Evolutionary conservation across 2,113 vertebrate species (phyloP), one percentile per base, ranked within the genome.

Genomic region (Chunga burmeisteri): DNA sequence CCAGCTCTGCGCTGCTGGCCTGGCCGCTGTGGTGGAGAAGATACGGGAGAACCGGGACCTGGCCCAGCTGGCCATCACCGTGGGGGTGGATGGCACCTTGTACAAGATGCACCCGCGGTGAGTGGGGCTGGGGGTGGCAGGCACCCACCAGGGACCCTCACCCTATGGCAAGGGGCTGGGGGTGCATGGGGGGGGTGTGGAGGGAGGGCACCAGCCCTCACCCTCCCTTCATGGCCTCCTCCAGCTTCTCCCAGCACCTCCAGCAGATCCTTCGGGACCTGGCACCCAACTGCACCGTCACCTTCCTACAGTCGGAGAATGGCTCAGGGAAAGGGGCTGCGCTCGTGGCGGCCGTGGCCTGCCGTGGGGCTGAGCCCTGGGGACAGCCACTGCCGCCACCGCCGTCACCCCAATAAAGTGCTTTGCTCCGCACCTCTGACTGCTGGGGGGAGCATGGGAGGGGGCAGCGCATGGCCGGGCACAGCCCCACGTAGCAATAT

Each of bases 251-350:
- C 14, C 10, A 78, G 8, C 53, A 98, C 22, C 97, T 99, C 66
- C 97, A 98, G 27, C 66, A 79, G 7, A 98, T 92, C 0, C 98
- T 99, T 78, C 67, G 5, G n/a, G 67, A 91, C 7, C 97, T 99
- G 91, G 98, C 98, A 10, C 99, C 99, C 32, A n/a, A 77, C 1
- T 99, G 99, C 55, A 55, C 49, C 0, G 98, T 99, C 97, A 95
- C 94, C 73, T 99, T 99, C 97, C 56, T 98, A 34, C 94, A 96
- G 8, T 99, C 99, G 0, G 98, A 99, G 88, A 98, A 99, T 0
- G 98, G 99, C 65, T 99, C 99, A 0, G 99, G 99, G 52, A 99
- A 99, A 96, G 99, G 99, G 7, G 99, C 99, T 0, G 99, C 99
- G 8, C 98, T 99, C 16, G 98, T 99, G 75, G 98, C 99, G 0